phyloP scores from a whole-genome alignment of 2,797 vertebrate genomes.

The Crotalus adamanteus region DNA sequence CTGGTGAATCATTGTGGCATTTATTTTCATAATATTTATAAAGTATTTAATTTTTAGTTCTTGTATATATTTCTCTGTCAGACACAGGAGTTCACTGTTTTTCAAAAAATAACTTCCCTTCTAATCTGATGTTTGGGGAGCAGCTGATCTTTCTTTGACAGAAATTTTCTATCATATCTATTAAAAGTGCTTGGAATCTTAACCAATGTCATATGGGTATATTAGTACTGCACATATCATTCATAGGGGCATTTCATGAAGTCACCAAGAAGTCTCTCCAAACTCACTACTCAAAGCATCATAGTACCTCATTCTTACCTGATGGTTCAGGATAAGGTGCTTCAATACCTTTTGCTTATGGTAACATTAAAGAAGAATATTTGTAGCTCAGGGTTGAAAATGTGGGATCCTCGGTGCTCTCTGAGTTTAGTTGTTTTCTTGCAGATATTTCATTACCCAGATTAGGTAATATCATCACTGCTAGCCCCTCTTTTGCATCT shows the following conservation, averaged over 20 bases:
- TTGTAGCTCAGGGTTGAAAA: background rate
- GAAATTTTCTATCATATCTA: background rate
- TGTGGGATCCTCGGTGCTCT: background rate
- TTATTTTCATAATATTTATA: background rate
- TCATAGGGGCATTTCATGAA: background rate
- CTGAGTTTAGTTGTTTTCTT: background rate
- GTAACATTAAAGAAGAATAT: background rate
- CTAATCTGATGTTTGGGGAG: background rate
- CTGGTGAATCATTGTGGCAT: slow-evolving; percentile 26
- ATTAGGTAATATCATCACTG: too few species aligned
- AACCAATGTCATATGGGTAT: too few species aligned
- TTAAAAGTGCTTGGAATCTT: too few species aligned
- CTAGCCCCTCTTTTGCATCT: background rate
- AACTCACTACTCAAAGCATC: background rate
- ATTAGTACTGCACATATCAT: background rate
- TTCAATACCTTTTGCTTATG: background rate
- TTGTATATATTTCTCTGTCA: background rate
- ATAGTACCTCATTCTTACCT: background rate
- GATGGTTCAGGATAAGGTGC: background rate
- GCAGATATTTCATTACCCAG: too few species aligned
- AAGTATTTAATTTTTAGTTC: slow-evolving; percentile 15
- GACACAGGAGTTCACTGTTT: background rate
- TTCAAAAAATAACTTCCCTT: background rate
- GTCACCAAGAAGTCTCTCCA: background rate
- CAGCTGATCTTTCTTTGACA: background rate